Percentiles rank a stretch among this genome's conserved stretches.
Evolutionary conservation across 2,797 vertebrate genomes (phyloP).

Genomic region (Morelia viridis): DNA sequence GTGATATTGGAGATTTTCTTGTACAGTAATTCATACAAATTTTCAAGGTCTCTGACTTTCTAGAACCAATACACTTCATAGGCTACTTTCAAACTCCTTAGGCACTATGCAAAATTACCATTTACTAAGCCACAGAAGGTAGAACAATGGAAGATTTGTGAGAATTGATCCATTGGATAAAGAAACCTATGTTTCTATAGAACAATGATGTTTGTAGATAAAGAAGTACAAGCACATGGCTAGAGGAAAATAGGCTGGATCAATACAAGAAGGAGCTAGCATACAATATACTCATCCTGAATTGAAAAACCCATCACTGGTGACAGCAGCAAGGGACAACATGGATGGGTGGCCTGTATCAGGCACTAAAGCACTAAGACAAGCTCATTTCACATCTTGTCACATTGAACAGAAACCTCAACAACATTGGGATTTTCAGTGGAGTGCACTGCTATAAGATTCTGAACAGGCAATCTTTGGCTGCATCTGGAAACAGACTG

Average conservation of each 20-base stretch:
- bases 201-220: background rate
- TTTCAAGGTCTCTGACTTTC: background rate
- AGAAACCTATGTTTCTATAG: background rate
- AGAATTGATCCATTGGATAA: background rate
- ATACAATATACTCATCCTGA: background rate
- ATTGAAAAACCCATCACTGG: background rate
- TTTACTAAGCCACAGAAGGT: background rate
- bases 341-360: background rate
- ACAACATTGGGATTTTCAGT: slow-evolving; percentile 1
- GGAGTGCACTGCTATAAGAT: slow-evolving; percentile 10
- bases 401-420: slow-evolving; percentile 46
- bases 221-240: background rate
- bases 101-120: background rate
- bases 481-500: slow-evolving; percentile 6
- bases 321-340: background rate
- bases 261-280: background rate
- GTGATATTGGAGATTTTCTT: background rate
- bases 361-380: slow-evolving; percentile 36
- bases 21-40: background rate
- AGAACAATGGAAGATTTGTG: background rate
- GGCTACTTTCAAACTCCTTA: background rate
- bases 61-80: background rate
- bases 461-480: background rate
- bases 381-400: slow-evolving; percentile 26
- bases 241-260: background rate